A percentile compares a stretch with the other conserved stretches of the same genome.
Evolutionary conservation across 2,888 invertebrate genomes (phyloP).

Genomic region (Cyrtodaria siliqua): DNA sequence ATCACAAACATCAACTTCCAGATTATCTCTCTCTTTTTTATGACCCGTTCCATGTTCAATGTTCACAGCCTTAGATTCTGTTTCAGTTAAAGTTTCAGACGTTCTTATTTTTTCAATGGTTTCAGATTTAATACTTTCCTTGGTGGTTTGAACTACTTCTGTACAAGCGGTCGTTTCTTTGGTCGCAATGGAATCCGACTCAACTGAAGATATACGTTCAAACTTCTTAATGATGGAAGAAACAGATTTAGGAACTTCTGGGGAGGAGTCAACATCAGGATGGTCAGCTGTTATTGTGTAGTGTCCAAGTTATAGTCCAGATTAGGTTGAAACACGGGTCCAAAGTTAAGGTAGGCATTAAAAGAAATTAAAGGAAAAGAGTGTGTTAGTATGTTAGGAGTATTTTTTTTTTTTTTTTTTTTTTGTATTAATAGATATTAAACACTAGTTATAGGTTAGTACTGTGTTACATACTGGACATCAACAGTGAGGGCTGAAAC

Average conservation of each 20-base stretch:
- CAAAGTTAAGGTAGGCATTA: slow-evolving; percentile 44
- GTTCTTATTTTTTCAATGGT: background rate
- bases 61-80: background rate
- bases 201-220: slow-evolving; percentile 61
- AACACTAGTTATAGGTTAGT: too few relatives aligned
- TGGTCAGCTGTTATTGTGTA: background rate
- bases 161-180: slow-evolving; percentile 25
- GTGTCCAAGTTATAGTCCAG: background rate
- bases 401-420: too few relatives aligned
- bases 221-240: slow-evolving; percentile 73
- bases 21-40: slow-evolving; percentile 17
- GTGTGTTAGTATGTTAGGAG: slow-evolving; percentile 37
- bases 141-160: slow-evolving; percentile 11
- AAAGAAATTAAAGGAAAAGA: slow-evolving; percentile 33
- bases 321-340: slow-evolving; percentile 23
- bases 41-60: background rate
- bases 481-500: too few relatives aligned
- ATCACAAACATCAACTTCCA: slow-evolving; percentile 40
- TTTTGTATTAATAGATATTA: too few relatives aligned
- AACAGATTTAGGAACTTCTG: slow-evolving; percentile 67
- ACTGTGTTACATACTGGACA: too few relatives aligned
- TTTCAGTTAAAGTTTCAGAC: background rate
- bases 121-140: background rate
- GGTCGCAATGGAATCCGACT: slow-evolving; percentile 29
- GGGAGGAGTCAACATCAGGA: slow-evolving; percentile 52